phyloP scores from a whole-genome alignment of 1,140 invertebrate species.

The Gonatopus flavifemur region DNA sequence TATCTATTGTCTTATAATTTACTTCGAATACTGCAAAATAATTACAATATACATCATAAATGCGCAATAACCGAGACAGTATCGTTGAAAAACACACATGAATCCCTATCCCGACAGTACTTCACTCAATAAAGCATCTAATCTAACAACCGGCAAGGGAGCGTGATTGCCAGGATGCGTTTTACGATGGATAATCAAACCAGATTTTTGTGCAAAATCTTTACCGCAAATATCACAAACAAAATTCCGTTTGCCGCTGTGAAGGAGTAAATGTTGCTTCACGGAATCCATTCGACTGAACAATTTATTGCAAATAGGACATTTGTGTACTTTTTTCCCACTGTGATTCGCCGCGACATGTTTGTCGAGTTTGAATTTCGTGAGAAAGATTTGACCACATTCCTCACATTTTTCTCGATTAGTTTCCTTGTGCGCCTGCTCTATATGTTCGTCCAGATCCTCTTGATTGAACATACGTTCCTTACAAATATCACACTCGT shows the following conservation, averaged over 20 bases:
- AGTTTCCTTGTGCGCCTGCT: constrained; percentile 50
- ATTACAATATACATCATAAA: too few relatives aligned
- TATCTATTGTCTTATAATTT: too few relatives aligned
- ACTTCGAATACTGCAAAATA: too few relatives aligned
- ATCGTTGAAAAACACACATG: too few relatives aligned
- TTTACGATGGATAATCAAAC: constrained; percentile 66
- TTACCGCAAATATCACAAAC: constrained; percentile 81
- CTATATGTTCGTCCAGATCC: constrained; percentile 56
- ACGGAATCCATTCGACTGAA: constrained; percentile 51
- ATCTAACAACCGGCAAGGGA: constrained; percentile 45
- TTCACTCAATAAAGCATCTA: constrained; percentile 52
- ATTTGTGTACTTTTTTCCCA: constrained; percentile 62
- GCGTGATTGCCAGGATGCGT: constrained; percentile 56
- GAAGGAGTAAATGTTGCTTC: constrained; percentile 71
- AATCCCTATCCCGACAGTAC: too few relatives aligned
- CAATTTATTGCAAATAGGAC: constrained; percentile 64
- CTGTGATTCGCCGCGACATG: constrained; percentile 67
- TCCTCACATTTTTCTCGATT: constrained; percentile 58
- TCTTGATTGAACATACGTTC: constrained; percentile 50
- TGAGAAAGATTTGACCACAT: constrained; percentile 62
- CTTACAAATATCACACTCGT: constrained; percentile 49
- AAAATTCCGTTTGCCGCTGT: constrained; percentile 81
- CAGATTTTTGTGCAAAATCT: constrained; percentile 68
- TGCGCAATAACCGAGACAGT: too few relatives aligned
- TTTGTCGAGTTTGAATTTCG: constrained; percentile 62